Evolutionary conservation across 2,888 invertebrate species (phyloP), one percentile per base, ranked within the genome.

Genomic region (Synanthedon tipuliformis): DNA sequence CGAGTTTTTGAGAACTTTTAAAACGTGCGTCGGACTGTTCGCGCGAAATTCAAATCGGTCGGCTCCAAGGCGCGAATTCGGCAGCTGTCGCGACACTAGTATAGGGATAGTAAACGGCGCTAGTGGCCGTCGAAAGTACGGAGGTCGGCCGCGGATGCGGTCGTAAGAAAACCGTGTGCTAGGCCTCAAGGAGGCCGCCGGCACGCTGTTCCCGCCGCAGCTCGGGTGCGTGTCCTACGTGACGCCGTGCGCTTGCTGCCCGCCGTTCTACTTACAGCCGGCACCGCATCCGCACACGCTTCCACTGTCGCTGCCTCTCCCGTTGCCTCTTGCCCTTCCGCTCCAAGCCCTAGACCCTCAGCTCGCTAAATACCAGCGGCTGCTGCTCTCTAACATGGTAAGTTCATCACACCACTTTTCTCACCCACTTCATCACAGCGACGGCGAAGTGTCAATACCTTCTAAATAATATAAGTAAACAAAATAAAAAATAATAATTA

Each of bases 361-460:
- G 78, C 66, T 83, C 74, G 84, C 78, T 81, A 87, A 87, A 79
- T 84, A 84, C 71, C 86, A 84, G 69, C 78, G 84, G 61, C 77
- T 84, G 81, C 86, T 85, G 85, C 86, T 87, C 86, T 86, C 87
- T 79, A 87, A 87, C 83, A 87, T 87, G 87, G 87, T 87, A 78
- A 87, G 84, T 84, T 50, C 57, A 54, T 48, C 3, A 54, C 57
- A 52, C 50, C 53, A 27, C 56, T 55, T 65, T 70, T 69, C 67
- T 71, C 69, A 69, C 65, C 73, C 68, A 64, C 67, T 34, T 34
- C 34, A 34, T 2, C 10, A 34, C 65, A 54, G 54, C 57, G 55
- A 55, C 55, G 61, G 55, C 56, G 4, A 23, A 23, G 23, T 5
- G 5, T 23, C 23, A 23, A 23, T 23, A 23, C 5, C 5, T 23